Conservation (phyloP, 2,888 invertebrate genomes). For the Choreutis nemorana region DNA sequence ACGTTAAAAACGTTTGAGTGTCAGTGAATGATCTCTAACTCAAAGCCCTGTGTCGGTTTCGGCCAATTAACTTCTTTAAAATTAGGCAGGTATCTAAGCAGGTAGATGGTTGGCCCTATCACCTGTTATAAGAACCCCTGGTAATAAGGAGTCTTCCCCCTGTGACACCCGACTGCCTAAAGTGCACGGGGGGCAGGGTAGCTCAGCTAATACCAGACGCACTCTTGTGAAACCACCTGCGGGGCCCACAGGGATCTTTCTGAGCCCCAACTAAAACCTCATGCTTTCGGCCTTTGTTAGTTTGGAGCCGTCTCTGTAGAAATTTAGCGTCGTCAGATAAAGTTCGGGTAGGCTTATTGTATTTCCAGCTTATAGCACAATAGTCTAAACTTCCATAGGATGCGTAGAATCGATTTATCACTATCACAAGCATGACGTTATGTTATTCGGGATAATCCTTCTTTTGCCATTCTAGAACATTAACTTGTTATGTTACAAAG, state of each 20-base stretch:
- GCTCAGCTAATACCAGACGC: conserved; percentile 22
- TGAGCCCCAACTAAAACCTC: conserved; percentile 15
- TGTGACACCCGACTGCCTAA: conserved; percentile 19
- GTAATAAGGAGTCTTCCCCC: conserved; percentile 27
- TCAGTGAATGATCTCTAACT: too few relatives aligned
- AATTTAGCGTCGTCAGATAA: too few relatives aligned
- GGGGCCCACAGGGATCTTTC: conserved; percentile 35
- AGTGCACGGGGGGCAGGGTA: conserved; percentile 24
- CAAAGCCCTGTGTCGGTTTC: conserved; percentile 7
- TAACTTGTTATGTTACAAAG: neutral
- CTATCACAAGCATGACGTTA: too few relatives aligned
- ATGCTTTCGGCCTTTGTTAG: neutral
- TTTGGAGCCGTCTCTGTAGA: neutral
- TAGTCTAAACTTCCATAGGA: too few relatives aligned
- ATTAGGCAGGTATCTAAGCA: conserved; percentile 51
- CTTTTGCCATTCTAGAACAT: too few relatives aligned
- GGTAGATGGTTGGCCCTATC: conserved; percentile 53
- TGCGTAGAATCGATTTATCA: too few relatives aligned
- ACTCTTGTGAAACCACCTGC: conserved; percentile 52
- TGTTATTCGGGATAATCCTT: too few relatives aligned
- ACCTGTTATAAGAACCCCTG: conserved; percentile 19
- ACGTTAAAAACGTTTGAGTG: too few relatives aligned
- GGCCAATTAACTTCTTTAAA: conserved; percentile 42
- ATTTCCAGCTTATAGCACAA: too few relatives aligned
- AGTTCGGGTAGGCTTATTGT: too few relatives aligned